Base-by-base conservation (phyloP, 2,113 vertebrate genomes). In the Brachypodius melanocephalos region DNA sequence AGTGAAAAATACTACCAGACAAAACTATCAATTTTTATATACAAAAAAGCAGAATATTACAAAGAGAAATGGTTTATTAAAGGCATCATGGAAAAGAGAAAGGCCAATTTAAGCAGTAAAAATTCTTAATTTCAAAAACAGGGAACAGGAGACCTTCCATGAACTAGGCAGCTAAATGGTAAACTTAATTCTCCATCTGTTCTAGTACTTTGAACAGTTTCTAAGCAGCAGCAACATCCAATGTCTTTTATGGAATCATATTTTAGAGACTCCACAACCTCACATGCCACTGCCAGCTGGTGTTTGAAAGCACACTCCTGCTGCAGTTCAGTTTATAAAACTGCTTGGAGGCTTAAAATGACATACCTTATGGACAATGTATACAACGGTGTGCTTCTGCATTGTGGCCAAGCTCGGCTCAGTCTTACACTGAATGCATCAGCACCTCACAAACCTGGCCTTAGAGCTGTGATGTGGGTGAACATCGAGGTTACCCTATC, bases 131-230 rank as follows among this genome's bases (percentile, higher is more conserved):
- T 84, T 62, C 17, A 49, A 29, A 87, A 51, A 25, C 6, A 42
- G 7, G 15, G 25, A 76, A 54, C 15, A 52, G 68, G 66, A 81
- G 67, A 74, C 10, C 0, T 6, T 81, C 65, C 51, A 43, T 46
- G 69, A 55, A 49, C 17, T 26, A 85, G 73, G 51, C 57, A 94
- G 85, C 65, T 71, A 89, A 93, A 59, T 46, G 81, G 81, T 78
- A 87, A 95, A 62, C 49, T 65, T 77, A 67, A 85, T 71, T 74
- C 65, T 83, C 66, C 90, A 78, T 82, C 85, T 94, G 74, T 77
- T 93, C 61, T 34, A 34, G 73, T 69, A 74, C 43, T 84, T 89
- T 17, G 19, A 87, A 67, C 40, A 87, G 48, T 77, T 87, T 63
- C 43, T 68, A 51, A 91, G 91, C 55, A 88, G 66, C 36, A 82